A percentile compares a stretch with the other conserved stretches of the same genome.
Evolutionary conservation across 2,888 invertebrate genomes (phyloP).

Genomic region (Acholoe squamosa): DNA sequence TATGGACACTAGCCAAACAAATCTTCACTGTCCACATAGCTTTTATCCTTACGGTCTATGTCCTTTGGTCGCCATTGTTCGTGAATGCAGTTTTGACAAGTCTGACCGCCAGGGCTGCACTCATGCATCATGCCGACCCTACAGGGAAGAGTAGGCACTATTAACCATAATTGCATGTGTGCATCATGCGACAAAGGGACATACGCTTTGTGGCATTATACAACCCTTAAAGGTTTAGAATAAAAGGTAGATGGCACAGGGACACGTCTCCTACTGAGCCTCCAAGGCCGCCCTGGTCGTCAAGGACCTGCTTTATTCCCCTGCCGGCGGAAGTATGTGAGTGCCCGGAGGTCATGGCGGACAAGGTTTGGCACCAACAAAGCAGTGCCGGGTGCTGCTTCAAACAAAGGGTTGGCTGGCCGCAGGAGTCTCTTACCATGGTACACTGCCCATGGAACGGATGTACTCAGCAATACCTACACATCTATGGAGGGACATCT

Average conservation of each 20-base stretch:
- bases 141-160: no score
- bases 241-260: neutral
- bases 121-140: no score
- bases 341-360: neutral
- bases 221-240: no score
- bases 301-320: slow-evolving; percentile 15
- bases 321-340: slow-evolving; percentile 7
- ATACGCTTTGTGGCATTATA: no score
- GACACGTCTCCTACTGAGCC: neutral
- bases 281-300: neutral
- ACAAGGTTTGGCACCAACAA: slow-evolving; percentile 20
- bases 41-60: no score
- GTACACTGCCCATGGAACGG: neutral
- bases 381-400: neutral
- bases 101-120: no score
- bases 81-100: no score
- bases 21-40: neutral
- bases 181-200: no score
- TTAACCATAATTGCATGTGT: no score
- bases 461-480: neutral
- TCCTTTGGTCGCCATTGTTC: no score
- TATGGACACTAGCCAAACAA: neutral
- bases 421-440: neutral
- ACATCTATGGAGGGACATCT: neutral
- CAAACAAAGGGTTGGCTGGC: slow-evolving; percentile 36